Evolutionary conservation across 2,888 invertebrate species (phyloP).

Genomic region (Ischnus inquisitorius): DNA sequence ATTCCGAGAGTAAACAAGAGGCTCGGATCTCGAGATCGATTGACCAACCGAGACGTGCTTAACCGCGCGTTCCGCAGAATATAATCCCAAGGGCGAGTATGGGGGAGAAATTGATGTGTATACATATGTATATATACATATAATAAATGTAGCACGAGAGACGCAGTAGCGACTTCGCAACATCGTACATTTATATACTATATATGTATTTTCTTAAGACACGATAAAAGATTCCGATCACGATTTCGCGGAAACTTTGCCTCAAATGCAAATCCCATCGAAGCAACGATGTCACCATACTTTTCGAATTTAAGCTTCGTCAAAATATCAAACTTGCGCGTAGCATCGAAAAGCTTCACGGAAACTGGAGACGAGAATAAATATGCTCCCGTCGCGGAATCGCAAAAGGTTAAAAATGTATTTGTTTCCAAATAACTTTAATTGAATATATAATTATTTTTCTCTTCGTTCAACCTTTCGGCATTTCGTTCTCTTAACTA

Average conservation of each 20-base stretch:
- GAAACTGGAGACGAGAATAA: not conserved
- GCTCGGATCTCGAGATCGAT: conserved; percentile 18
- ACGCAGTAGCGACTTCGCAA: not conserved
- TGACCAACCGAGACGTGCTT: conserved; percentile 51
- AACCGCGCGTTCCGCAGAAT: conserved; percentile 21
- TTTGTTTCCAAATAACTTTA: not conserved
- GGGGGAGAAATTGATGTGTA: conserved; percentile 34
- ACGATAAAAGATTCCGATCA: conserved; percentile 53
- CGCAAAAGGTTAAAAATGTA: not conserved
- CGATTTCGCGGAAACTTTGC: conserved; percentile 40
- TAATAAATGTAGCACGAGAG: not conserved
- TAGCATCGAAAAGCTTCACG: not conserved
- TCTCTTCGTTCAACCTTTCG: too few species aligned
- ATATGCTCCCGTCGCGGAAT: not conserved
- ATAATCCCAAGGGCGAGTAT: conserved; percentile 41
- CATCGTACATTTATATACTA: not conserved
- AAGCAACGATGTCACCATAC: conserved; percentile 7
- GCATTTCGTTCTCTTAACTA: too few species aligned
- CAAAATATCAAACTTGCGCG: not conserved
- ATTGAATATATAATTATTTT: not conserved
- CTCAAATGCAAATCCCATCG: conserved; percentile 41
- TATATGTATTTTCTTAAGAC: conserved; percentile 37
- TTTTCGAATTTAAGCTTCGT: conserved; percentile 26
- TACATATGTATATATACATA: too few species aligned
- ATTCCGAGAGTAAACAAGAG: conserved; percentile 49